Conservation (phyloP, 2,888 invertebrate genomes). For the Epistrophe eligans region DNA sequence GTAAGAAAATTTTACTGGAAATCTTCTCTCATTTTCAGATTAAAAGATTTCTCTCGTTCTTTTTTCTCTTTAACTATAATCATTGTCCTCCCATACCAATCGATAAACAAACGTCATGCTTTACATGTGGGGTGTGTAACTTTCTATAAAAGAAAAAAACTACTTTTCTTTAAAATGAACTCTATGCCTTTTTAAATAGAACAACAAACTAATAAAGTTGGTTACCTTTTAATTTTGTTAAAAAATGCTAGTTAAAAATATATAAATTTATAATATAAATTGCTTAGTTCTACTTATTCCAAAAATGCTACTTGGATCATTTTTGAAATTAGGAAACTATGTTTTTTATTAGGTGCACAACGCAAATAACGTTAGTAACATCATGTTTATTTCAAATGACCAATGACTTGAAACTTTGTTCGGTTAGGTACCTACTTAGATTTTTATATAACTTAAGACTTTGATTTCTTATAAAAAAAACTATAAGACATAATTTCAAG, state of each 20-base stretch:
- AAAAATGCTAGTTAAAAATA: no score
- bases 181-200: background rate
- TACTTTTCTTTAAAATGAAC: background rate
- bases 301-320: no score
- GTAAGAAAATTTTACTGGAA: slow-evolving; percentile 48
- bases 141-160: slow-evolving; percentile 3
- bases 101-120: slow-evolving; percentile 66
- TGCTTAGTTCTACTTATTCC: no score
- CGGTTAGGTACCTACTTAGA: no score
- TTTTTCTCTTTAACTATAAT: background rate
- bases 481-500: background rate
- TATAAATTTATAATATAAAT: no score
- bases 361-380: no score
- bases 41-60: slow-evolving; percentile 37
- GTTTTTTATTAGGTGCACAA: no score
- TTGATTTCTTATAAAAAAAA: no score
- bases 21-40: slow-evolving; percentile 45
- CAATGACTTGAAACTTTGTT: no score
- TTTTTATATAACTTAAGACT: no score
- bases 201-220: background rate
- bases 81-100: slow-evolving; percentile 38
- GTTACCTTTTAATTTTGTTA: background rate
- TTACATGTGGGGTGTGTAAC: slow-evolving; percentile 62
- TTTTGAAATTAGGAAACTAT: no score
- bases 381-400: no score